Evolutionary conservation across 2,888 invertebrate species (phyloP).

Genomic region (Brassicogethes aeneus): DNA sequence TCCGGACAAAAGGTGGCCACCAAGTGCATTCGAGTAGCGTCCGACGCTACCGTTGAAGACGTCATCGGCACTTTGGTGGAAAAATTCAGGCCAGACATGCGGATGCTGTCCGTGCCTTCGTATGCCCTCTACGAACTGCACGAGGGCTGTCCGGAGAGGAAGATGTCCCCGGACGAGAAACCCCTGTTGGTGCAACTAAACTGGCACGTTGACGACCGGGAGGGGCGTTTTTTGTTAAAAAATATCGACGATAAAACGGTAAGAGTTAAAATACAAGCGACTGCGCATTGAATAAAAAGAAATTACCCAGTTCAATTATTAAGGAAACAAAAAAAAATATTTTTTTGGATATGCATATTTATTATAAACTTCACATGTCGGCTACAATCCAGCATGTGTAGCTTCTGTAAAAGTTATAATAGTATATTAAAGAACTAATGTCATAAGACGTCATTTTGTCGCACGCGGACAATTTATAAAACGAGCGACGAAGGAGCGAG

Average conservation of each 20-base stretch:
- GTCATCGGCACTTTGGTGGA: conserved; percentile 96
- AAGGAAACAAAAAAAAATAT: no score
- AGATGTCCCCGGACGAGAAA: conserved; percentile 84
- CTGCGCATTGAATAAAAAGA: no score
- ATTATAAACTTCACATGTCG: no score
- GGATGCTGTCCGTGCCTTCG: conserved; percentile 76
- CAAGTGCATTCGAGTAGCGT: conserved; percentile 96
- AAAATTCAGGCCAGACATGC: conserved; percentile 99
- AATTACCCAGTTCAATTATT: no score
- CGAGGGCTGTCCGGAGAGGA: conserved; percentile 66
- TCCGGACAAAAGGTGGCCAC: conserved; percentile 97
- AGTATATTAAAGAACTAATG: no score
- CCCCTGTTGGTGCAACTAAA: conserved; percentile 95
- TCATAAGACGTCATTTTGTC: no score
- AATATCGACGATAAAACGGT: conserved; percentile 80
- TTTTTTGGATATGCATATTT: no score
- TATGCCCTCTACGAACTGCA: conserved; percentile 69
- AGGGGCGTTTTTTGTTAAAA: conserved; percentile 91
- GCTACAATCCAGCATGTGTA: no score
- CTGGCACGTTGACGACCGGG: conserved; percentile 98
- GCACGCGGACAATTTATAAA: no score
- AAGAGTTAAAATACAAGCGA: no score
- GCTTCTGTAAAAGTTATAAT: no score
- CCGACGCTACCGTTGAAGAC: conserved; percentile 91
- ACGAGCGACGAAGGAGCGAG: no score